Evolutionary conservation across 2,888 invertebrate genomes (phyloP), one percentile per base, ranked within the genome.

Genomic region (Ptychoptera contaminata): DNA sequence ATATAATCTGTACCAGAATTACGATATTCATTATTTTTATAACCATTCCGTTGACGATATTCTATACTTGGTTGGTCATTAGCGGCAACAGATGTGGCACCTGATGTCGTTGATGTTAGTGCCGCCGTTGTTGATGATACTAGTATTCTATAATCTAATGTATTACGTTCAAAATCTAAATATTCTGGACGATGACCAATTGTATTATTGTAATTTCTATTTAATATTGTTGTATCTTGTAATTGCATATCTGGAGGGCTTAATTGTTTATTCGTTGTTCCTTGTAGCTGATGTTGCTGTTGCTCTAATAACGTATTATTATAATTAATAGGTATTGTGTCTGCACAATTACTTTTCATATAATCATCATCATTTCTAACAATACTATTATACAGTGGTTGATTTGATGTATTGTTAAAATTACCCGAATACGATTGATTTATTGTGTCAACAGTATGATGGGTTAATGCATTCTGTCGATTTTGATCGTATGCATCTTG

Each of bases 391-490:
- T n/a, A 10, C 31, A 32, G 15, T 14, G 9, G 16, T 8, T 9
- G 14, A 32, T 40, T 16, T 10, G 8, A 29, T 29, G 30, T 37
- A 8, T 38, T 31, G n/a, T 31, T 23, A 23, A 23, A 23, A 23
- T 23, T 23, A 23, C 23, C 23, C 23, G 23, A 23, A 23, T 23
- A 23, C 23, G 23, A 23, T 23, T 23, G 23, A 23, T 61, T 62
- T 42, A 58, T 53, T 6, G 51, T 50, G 49, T 49, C 49, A 29
- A 64, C 64, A 32, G 58, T 58, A 40, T 58, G 60, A 43, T 62
- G 55, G 49, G 61, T 63, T 14, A 65, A 51, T 1, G 65, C 63
- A 47, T 62, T 63, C 32, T 64, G 63, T 50, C 63, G 62, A 37
- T 54, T 23, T 23, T 23, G 23, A 23, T 23, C 23, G 23, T 23